Conservation (phyloP, 2,888 invertebrate genomes). For the Zaprionus bogoriensis region DNA sequence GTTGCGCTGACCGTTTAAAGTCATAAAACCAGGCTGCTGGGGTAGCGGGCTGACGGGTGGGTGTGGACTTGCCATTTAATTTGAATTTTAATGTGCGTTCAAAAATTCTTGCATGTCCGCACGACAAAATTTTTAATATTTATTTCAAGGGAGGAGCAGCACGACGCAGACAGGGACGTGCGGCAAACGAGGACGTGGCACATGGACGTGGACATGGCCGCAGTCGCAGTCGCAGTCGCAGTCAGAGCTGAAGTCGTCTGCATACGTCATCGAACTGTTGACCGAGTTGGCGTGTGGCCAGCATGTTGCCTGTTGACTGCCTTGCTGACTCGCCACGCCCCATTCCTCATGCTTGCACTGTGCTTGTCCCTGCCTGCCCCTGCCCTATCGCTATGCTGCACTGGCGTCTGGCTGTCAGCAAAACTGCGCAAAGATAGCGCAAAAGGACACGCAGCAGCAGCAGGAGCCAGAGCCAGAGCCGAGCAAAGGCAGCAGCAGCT, state of each 20-base stretch:
- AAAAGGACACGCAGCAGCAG: slow-evolving; percentile 52
- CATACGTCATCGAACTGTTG: slow-evolving; percentile 78
- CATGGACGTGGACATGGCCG: slow-evolving; percentile 30
- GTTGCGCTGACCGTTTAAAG: slow-evolving; percentile 29
- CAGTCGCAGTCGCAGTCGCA: too few species aligned
- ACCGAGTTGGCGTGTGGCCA: slow-evolving; percentile 74
- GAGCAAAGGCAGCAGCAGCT: slow-evolving; percentile 11
- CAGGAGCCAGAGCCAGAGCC: slow-evolving; percentile 11
- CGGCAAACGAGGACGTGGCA: slow-evolving; percentile 17
- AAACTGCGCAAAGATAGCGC: slow-evolving; percentile 64
- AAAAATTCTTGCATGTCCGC: slow-evolving; percentile 50
- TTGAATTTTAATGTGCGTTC: slow-evolving; percentile 67
- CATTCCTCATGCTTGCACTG: too few species aligned
- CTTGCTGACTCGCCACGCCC: neutral
- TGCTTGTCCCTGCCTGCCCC: neutral
- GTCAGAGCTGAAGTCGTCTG: slow-evolving; percentile 60
- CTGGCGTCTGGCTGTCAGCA: slow-evolving; percentile 61
- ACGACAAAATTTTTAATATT: slow-evolving; percentile 58
- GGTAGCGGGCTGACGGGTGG: neutral
- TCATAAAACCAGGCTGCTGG: slow-evolving; percentile 28
- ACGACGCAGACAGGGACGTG: slow-evolving; percentile 9
- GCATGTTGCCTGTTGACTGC: slow-evolving; percentile 70
- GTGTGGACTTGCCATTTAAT: slow-evolving; percentile 52
- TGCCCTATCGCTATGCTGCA: neutral
- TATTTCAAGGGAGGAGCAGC: slow-evolving; percentile 44